Base-by-base conservation (phyloP, 2,113 vertebrate genomes). In the Tragelaphus strepsiceros region DNA sequence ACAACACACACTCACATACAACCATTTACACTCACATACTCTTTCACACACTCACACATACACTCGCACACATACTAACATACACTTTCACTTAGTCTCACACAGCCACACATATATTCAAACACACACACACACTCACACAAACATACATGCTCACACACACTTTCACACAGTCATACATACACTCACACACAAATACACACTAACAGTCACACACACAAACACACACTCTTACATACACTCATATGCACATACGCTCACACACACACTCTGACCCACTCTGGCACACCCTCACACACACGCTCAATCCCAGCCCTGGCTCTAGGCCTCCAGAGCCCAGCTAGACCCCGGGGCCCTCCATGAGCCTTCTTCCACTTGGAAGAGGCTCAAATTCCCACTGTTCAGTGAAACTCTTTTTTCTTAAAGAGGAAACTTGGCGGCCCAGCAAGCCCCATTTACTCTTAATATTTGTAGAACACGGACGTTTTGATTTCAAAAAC, bases 401-500 rank as follows among this genome's bases (percentile, higher is more conserved):
- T 28, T 49, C 53, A 28, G 4, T 24, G 59, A 39, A 54, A 30
- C 32, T 17, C 49, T 58, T 67, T 56, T 51, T 51, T 22, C 4
- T 49, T 78, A 3, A 10, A 86, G 53, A 89, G 19, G 80, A 86
- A 62, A 59, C 21, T 39, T 90, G 81, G 85, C 81, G 26, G 53
- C 49, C 43, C 46, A 62, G 1, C 16, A 22, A 62, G 30, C 24
- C 15, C 12, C 86, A 21, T 59, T 56, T 43, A 10, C 28, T 90
- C 35, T n/a, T 51, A 77, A 14, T 46, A 59, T 0, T 21, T 46
- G 12, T 6, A 35, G 49, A 83, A 91, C 96, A 94, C n/a, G 5
- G 59, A 98, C 98, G 96, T 98, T 98, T 98, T 85, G 51, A 83
- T 43, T 30, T 32, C 4, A 97, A 93, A 97, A 97, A 96, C 6